phyloP scores from a whole-genome alignment of 2,888 invertebrate species.

The Alloscopus bannaensis region DNA sequence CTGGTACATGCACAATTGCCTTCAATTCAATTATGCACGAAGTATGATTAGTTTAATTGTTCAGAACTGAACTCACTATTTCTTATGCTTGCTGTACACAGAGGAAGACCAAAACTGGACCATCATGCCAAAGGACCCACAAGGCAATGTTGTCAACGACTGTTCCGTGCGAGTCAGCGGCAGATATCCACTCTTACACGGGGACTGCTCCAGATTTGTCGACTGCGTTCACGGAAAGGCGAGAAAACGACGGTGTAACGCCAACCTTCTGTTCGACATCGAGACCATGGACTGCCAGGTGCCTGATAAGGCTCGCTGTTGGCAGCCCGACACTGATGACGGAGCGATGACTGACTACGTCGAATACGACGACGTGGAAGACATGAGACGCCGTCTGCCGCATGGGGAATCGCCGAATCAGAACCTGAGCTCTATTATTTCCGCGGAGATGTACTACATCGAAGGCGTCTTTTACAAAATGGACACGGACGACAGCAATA shows the following conservation, averaged over 20 bases:
- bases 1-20: no score
- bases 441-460: neutral
- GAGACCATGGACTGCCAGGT: neutral
- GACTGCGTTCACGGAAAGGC: neutral
- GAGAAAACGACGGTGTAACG: neutral
- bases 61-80: no score
- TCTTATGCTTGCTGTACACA: no score
- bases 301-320: neutral
- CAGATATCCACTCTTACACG: neutral
- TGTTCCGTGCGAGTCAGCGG: neutral
- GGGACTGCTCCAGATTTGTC: neutral
- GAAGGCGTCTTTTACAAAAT: neutral
- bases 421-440: neutral
- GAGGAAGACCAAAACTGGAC: neutral
- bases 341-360: no score
- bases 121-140: neutral
- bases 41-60: no score
- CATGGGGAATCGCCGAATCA: neutral
- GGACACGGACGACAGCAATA: no score
- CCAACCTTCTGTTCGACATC: neutral
- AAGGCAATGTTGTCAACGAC: neutral
- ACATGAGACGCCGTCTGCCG: no score
- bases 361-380: neutral
- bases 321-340: neutral
- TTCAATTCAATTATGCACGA: no score